phyloP scores from a whole-genome alignment of 2,113 vertebrate species.

The Formicarius rufipectus region DNA sequence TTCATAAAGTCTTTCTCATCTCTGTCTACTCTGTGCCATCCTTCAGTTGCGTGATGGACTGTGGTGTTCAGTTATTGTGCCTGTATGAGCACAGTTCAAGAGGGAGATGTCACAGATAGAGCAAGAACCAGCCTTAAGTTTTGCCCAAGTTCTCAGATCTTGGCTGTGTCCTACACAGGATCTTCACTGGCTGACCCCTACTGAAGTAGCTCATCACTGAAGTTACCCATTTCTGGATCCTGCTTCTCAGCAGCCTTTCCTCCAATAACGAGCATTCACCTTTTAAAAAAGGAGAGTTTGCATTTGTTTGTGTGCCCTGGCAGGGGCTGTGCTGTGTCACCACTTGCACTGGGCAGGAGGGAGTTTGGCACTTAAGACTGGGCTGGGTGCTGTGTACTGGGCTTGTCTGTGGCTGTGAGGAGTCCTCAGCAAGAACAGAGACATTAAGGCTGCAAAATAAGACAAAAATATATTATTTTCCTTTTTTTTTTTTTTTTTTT shows the following conservation, averaged over 20 bases:
- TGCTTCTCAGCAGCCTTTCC: not conserved
- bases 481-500: not conserved
- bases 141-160: not conserved
- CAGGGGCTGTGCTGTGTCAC: not conserved
- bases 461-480: not conserved
- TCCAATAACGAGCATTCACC: not conserved
- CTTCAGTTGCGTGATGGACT: not conserved
- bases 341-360: rapidly evolving
- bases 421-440: not conserved
- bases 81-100: not conserved
- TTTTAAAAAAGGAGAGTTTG: not conserved
- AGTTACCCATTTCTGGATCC: not conserved
- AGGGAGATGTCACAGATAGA: not conserved
- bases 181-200: not conserved
- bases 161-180: not conserved
- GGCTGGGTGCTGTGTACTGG: rapidly evolving
- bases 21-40: not conserved
- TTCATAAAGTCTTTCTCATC: not conserved
- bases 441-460: not conserved
- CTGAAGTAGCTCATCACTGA: not conserved
- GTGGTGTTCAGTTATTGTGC: not conserved
- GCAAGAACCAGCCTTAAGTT: not conserved
- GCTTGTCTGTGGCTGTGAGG: not conserved
- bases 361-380: rapidly evolving
- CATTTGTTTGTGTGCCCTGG: rapidly evolving